Evolutionary conservation across 2,797 vertebrate species (phyloP), one percentile per base, ranked within the genome.

Genomic region (Arrhamphus sclerolepis): DNA sequence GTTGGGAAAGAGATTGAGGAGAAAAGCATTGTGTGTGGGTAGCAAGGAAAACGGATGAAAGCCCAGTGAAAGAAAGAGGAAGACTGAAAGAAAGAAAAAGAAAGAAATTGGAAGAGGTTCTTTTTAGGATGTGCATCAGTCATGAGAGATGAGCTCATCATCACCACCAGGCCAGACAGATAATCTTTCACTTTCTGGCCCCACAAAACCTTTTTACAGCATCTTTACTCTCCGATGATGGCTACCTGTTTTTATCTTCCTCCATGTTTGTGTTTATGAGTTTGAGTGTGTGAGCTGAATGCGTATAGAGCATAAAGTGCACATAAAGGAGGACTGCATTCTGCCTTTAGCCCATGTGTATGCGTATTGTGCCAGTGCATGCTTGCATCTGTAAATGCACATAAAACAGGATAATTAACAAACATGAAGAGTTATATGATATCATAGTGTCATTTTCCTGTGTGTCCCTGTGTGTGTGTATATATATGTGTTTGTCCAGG

Each of bases 141-240:
- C 78, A 78, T 59, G 70, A 68, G 51, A 70, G 75, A 81, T 72
- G 67, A 62, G 66, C 64, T 80, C 80, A 88, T 84, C 81, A 78
- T 79, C 67, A 66, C 55, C 74, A 63, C 62, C 40, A 22, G 42
- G 58, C 71, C 70, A 78, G 68, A 82, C 63, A 76, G 78, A 81
- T 85, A 83, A 87, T 85, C 75, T 83, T 83, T 85, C 69, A 81
- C 75, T 83, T 87, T 83, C 85, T 78, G 63, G 55, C 46, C 80
- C 57, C 44, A 67, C 88, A 80, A 90, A 88, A 85, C 75, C 19
- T 82, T 80, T 83, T 89, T 86, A 87, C 18, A 51, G 77, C 65
- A 72, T 70, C 76, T 69, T 70, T 75, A 63, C 67, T 65, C 67
- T 65, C 51, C 53, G 68, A 78, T 68, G 72, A 72, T 72, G 66